phyloP scores from a whole-genome alignment of 2,888 invertebrate genomes.

The Temnothorax rugatulus region DNA sequence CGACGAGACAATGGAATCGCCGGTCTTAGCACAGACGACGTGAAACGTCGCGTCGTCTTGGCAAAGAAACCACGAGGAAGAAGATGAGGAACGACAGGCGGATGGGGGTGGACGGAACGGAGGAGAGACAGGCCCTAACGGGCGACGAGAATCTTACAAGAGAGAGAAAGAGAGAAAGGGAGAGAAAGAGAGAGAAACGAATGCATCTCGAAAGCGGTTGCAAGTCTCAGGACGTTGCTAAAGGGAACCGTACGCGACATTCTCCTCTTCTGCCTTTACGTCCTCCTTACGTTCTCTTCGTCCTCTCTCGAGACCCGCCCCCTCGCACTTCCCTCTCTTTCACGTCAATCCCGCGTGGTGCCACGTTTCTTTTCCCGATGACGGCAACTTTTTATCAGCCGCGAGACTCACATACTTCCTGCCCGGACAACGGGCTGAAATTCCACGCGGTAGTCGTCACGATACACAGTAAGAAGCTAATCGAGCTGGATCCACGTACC shows the following conservation, averaged over 20 bases:
- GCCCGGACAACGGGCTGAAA: conserved; percentile 75
- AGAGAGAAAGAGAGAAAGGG: conserved; percentile 20
- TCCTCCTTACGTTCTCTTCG: conserved; percentile 26
- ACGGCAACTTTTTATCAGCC: conserved; percentile 77
- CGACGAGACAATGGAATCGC: conserved; percentile 58
- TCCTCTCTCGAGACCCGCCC: conserved; percentile 29
- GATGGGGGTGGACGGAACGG: conserved; percentile 39
- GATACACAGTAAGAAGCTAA: conserved; percentile 74
- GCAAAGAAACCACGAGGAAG: conserved; percentile 56
- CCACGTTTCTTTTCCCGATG: conserved; percentile 61
- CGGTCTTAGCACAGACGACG: conserved; percentile 49
- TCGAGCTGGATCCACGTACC: conserved; percentile 66
- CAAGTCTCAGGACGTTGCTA: conserved; percentile 33
- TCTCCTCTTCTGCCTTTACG: conserved; percentile 22
- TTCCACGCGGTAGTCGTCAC: conserved; percentile 77
- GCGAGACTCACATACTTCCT: conserved; percentile 79
- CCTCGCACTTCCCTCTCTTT: not conserved
- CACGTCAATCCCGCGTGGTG: conserved; percentile 36
- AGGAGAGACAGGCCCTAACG: conserved; percentile 37
- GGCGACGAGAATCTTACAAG: conserved; percentile 27
- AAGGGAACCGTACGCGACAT: conserved; percentile 63
- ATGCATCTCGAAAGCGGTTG: conserved; percentile 55
- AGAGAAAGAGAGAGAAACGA: conserved; percentile 40
- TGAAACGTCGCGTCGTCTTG: conserved; percentile 33
- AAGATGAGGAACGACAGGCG: conserved; percentile 22